Base-by-base conservation (phyloP, 2,797 vertebrate genomes). In the Basileuterus tristriatus region DNA sequence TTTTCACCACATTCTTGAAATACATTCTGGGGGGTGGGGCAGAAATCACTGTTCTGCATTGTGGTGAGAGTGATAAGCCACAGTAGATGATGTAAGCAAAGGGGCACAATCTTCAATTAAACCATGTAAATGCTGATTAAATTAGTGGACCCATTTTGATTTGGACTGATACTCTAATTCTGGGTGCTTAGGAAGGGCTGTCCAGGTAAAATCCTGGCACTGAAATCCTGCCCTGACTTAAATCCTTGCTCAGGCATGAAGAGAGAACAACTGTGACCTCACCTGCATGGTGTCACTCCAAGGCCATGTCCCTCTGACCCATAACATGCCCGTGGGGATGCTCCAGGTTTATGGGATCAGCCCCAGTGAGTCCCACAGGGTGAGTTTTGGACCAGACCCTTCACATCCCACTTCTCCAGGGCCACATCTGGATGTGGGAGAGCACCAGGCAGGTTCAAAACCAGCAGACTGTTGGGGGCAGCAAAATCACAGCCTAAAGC, bases 401-500 rank as follows among this genome's bases (percentile, higher is more conserved):
- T 75, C 63, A 27, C 37, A 26, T 17, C 26, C 55, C 47, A 2
- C 49, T 60, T 36, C 53, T 26, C 27, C 68, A 52, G 30, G 67
- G 46, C 37, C 67, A 70, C 13, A 47, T 94, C 60, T 65, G 6
- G 0, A 15, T 5, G 11, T 13, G 2, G 56, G 39, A 90, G 62
- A 94, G 85, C 80, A 88, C 37, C 20, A 18, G 52, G 72, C 89
- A 94, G 91, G 77, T 79, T 94, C 93, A 86, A 91, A 96, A 47
- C 44, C 65, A 76, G 83, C 94, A 94, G 95, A 96, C 96, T 96
- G 95, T 84, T 96, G 96, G 96, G 96, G 96, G 96, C 96, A 96
- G 96, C 96, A 96, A 95, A 96, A 96, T 96, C 96, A 83, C 95
- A 96, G 96, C 95, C 95, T 95, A 94, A 86, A 96, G 87, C 34